These are phyloP conservation scores for Samia ricini DNA, from an alignment of 1,140 invertebrate genomes.

Conservation along the genomic window DNA sequence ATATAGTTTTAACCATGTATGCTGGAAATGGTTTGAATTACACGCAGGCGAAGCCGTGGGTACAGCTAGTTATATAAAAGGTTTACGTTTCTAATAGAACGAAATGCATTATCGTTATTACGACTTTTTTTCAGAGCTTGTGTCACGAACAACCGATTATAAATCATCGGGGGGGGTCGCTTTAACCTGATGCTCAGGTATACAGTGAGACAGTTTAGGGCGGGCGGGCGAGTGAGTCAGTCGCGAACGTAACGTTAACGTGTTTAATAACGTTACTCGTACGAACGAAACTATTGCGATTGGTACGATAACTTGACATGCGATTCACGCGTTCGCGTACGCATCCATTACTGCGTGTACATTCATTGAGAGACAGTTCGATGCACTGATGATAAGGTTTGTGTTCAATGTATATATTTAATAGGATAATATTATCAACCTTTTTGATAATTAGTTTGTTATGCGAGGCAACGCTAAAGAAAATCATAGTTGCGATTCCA, in stretches of 20 bases:
- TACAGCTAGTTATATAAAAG: neutral
- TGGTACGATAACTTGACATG: constrained; percentile 40
- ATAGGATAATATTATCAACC: too few species aligned
- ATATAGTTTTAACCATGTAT: too few species aligned
- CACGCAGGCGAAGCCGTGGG: too few species aligned
- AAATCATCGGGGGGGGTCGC: constrained; percentile 56
- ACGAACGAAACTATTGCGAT: constrained; percentile 20
- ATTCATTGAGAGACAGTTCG: constrained; percentile 10
- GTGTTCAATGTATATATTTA: neutral
- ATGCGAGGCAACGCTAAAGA: too few species aligned
- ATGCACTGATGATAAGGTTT: neutral
- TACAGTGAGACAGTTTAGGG: constrained; percentile 43
- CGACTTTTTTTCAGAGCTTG: constrained; percentile 42
- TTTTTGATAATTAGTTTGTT: too few species aligned
- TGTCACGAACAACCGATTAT: constrained; percentile 59
- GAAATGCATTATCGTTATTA: constrained; percentile 53
- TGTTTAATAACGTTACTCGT: constrained; percentile 27
- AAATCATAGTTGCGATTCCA: too few species aligned
- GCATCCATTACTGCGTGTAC: neutral
- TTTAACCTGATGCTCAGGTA: constrained; percentile 34
- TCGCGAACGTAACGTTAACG: constrained; percentile 28
- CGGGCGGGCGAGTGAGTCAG: constrained; percentile 42
- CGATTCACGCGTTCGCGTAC: constrained; percentile 35
- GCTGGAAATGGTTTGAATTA: too few species aligned
- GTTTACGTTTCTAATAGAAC: neutral